Conservation (phyloP, 1,140 invertebrate genomes). For the Drosophila pruinosa region DNA sequence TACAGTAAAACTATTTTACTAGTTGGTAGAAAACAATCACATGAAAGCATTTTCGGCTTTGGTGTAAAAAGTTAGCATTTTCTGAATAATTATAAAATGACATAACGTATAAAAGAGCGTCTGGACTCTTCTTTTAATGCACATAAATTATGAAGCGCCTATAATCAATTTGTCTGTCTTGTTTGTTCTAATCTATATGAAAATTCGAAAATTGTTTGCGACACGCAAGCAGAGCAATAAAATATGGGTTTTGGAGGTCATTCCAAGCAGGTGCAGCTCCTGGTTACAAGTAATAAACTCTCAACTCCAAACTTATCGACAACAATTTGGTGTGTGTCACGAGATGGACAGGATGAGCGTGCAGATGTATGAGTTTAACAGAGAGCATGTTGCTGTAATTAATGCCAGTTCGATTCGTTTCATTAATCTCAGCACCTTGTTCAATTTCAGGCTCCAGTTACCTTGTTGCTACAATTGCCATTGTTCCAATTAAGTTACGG, state of each 20-base stretch:
- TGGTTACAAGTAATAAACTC: neutral
- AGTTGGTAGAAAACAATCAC: slow-evolving; percentile 35
- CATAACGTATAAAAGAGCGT: neutral
- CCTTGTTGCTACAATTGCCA: slow-evolving; percentile 42
- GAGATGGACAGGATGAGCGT: neutral
- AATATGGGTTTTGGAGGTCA: slow-evolving; percentile 27
- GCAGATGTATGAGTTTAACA: neutral
- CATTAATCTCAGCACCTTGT: slow-evolving; percentile 39
- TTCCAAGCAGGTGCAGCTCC: slow-evolving; percentile 27
- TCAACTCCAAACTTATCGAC: neutral
- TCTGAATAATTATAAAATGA: slow-evolving; percentile 13
- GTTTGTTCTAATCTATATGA: slow-evolving; percentile 29
- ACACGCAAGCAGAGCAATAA: slow-evolving; percentile 46
- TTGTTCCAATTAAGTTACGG: slow-evolving; percentile 64
- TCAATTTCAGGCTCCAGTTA: slow-evolving; percentile 70
- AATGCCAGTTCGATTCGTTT: slow-evolving; percentile 34
- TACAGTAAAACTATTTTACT: slow-evolving; percentile 5
- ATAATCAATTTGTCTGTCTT: slow-evolving; percentile 62
- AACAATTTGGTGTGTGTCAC: neutral
- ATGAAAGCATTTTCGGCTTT: slow-evolving; percentile 28
- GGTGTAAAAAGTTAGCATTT: slow-evolving; percentile 13
- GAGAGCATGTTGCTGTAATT: neutral
- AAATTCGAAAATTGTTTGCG: slow-evolving; percentile 59
- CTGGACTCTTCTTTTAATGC: slow-evolving; percentile 38
- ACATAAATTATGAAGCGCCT: slow-evolving; percentile 59